These are phyloP conservation scores for Cataglyphis altisquamis DNA, from an alignment of 2,888 invertebrate genomes.

Conservation along the genomic window DNA sequence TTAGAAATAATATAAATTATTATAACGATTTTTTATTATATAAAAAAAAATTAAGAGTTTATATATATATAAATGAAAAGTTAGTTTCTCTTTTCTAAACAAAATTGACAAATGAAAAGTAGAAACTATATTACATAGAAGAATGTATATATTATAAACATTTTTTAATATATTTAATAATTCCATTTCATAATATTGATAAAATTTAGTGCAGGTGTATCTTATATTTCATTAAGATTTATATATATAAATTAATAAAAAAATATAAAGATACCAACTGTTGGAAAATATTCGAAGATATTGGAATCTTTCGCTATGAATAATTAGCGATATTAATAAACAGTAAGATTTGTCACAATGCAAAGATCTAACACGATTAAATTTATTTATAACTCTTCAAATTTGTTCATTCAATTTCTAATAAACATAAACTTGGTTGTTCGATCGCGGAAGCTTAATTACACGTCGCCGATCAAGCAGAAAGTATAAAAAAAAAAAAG, in stretches of 20 bases:
- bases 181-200: background rate
- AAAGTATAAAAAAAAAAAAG: conserved; percentile 35
- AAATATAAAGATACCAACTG: background rate
- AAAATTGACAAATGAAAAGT: background rate
- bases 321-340: no score
- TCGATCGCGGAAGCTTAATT: conserved; percentile 63
- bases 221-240: background rate
- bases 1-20: background rate
- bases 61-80: background rate
- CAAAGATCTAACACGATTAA: background rate
- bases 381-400: conserved; percentile 22
- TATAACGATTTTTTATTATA: background rate
- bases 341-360: background rate
- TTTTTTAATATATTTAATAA: background rate
- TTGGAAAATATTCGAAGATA: background rate
- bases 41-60: background rate
- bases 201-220: background rate
- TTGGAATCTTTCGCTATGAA: background rate
- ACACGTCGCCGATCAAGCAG: conserved; percentile 28
- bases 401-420: conserved; percentile 10
- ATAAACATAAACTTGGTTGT: conserved; percentile 50
- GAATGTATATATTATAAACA: background rate
- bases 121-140: background rate
- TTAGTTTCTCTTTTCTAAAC: background rate
- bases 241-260: conserved; percentile 6